These are phyloP conservation scores for Atherinomorus stipes DNA, from an alignment of 2,113 vertebrate species.

Conservation along the genomic window DNA sequence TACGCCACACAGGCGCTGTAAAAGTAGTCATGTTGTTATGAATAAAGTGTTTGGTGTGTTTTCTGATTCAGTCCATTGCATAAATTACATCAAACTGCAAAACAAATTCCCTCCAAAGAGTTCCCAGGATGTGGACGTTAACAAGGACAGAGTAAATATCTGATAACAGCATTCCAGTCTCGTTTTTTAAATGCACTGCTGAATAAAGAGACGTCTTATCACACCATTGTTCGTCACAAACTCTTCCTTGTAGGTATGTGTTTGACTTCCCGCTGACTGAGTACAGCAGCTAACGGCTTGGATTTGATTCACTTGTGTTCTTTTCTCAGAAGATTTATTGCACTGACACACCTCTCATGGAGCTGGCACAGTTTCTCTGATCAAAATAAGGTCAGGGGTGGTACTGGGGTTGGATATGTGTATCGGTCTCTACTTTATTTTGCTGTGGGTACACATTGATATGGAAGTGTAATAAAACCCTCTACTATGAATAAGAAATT, in stretches of 20 bases:
- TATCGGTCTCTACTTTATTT: constrained; percentile 19
- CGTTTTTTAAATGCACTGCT: constrained; percentile 46
- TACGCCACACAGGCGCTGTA: not conserved
- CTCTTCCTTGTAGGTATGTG: constrained; percentile 63
- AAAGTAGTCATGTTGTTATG: not conserved
- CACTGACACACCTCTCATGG: constrained; percentile 64
- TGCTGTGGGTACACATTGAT: not conserved
- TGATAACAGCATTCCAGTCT: constrained; percentile 54
- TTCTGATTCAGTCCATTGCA: not conserved
- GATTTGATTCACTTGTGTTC: constrained; percentile 55
- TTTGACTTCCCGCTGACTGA: constrained; percentile 58
- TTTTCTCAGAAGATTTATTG: constrained; percentile 64
- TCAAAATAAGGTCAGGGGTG: constrained; percentile 61
- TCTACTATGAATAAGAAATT: not conserved
- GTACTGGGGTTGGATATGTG: constrained; percentile 15
- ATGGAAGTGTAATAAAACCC: constrained; percentile 1
- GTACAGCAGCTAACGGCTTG: constrained; percentile 36
- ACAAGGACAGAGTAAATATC: constrained; percentile 48
- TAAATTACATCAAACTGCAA: not conserved
- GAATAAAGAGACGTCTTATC: constrained; percentile 61
- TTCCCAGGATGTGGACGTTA: constrained; percentile 18
- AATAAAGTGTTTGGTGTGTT: not conserved
- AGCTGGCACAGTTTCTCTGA: constrained; percentile 64
- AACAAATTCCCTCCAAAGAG: constrained; percentile 2
- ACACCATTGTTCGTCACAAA: constrained; percentile 35